Conservation (phyloP, 2,797 vertebrate genomes). For the Acipenser oxyrinchus region DNA sequence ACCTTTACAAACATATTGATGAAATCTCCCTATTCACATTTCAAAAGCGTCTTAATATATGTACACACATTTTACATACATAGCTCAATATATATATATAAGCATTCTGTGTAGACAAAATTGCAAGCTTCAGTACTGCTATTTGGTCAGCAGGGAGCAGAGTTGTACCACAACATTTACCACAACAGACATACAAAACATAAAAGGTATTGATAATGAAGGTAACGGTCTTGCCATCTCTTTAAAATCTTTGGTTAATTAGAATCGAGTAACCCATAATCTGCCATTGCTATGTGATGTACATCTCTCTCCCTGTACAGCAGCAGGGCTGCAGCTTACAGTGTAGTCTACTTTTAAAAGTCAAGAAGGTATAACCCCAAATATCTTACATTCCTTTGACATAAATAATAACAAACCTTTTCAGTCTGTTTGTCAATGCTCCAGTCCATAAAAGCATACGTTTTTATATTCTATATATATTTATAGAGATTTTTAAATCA, state of each 20-base stretch:
- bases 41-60: conserved; percentile 37
- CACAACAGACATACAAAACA: conserved; percentile 15
- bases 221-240: conserved; percentile 32
- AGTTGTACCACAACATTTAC: conserved; percentile 48
- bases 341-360: no score
- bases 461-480: no score
- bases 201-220: conserved; percentile 23
- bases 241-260: conserved; percentile 68
- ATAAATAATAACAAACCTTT: no score
- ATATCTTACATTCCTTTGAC: no score
- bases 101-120: conserved; percentile 10
- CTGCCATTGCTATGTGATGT: no score
- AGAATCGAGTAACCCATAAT: no score
- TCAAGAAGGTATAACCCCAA: no score
- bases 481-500: no score
- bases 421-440: no score
- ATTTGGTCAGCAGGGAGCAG: conserved; percentile 56
- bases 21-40: conserved; percentile 30
- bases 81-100: conserved; percentile 15
- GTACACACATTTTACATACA: conserved; percentile 39
- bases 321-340: no score
- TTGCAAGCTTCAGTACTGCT: conserved; percentile 52
- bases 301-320: no score
- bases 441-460: no score
- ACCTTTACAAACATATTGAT: conserved; percentile 27